These are phyloP conservation scores for Phyllotis vaccarum DNA, from an alignment of 2,797 vertebrate genomes.

Conservation along the genomic window DNA sequence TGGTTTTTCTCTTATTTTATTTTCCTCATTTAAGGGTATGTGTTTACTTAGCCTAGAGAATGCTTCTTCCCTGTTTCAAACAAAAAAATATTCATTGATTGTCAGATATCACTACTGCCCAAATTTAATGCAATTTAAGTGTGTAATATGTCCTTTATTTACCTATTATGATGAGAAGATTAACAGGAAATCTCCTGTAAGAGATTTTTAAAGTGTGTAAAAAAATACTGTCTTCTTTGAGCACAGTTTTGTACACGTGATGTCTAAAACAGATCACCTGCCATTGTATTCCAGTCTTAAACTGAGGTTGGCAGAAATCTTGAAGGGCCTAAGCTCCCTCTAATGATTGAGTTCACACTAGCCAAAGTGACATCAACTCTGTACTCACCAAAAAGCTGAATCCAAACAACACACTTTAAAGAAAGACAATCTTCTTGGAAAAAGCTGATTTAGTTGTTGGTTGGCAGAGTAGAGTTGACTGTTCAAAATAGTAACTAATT, in stretches of 20 bases:
- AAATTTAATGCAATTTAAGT: constrained; percentile 44
- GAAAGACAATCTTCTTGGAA: constrained; percentile 38
- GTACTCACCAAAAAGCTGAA: constrained; percentile 10
- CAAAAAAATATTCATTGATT: constrained; percentile 33
- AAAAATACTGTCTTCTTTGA: not conserved
- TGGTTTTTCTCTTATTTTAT: not conserved
- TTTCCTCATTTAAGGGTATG: not conserved
- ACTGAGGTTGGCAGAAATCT: constrained; percentile 23
- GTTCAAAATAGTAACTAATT: constrained; percentile 44
- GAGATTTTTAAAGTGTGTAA: not conserved
- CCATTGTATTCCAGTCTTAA: not conserved
- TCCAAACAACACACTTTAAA: not conserved
- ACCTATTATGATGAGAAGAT: not conserved
- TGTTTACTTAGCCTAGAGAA: not conserved
- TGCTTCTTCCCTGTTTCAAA: constrained; percentile 54
- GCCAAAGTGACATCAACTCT: not conserved
- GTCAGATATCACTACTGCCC: constrained; percentile 13
- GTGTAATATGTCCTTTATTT: not conserved
- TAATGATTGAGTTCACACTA: not conserved
- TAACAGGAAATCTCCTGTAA: not conserved
- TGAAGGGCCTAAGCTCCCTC: not conserved
- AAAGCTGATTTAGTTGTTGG: not conserved
- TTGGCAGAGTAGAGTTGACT: not conserved
- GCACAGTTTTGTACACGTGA: not conserved
- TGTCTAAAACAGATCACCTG: not conserved